Evolutionary conservation across 1,140 invertebrate genomes (phyloP).

Genomic region (Achatina immaculata): DNA sequence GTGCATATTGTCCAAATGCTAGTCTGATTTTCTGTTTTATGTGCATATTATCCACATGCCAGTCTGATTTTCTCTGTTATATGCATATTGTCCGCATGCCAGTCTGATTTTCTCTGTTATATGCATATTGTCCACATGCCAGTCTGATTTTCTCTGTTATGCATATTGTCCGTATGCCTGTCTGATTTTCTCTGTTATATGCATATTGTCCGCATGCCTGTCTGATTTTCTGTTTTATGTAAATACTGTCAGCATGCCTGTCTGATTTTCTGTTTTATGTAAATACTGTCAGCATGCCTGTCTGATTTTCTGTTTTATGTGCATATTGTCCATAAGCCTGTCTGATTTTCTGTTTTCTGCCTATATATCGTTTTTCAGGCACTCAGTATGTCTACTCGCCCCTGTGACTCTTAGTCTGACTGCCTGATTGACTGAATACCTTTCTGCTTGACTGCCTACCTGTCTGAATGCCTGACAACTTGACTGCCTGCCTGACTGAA

Average conservation of each 20-base stretch:
- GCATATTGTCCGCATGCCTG: neutral
- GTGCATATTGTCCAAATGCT: too few species aligned
- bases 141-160: too few species aligned
- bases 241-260: neutral
- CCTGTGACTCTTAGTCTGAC: neutral
- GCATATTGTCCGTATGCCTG: too few species aligned
- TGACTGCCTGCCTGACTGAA: constrained; percentile 7
- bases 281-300: neutral
- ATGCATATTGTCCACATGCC: too few species aligned
- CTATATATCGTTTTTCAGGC: neutral
- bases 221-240: neutral
- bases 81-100: too few species aligned
- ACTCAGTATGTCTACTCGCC: neutral
- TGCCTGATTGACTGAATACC: neutral
- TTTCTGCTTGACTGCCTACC: neutral
- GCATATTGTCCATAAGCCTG: neutral
- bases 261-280: neutral
- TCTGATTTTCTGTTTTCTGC: neutral
- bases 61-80: too few species aligned
- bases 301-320: neutral
- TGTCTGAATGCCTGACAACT: neutral
- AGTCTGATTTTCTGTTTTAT: too few species aligned
- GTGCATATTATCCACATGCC: too few species aligned
- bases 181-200: too few species aligned
- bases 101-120: too few species aligned